Base-by-base conservation (phyloP, 2,797 vertebrate genomes). In the Sebastes jordani region DNA sequence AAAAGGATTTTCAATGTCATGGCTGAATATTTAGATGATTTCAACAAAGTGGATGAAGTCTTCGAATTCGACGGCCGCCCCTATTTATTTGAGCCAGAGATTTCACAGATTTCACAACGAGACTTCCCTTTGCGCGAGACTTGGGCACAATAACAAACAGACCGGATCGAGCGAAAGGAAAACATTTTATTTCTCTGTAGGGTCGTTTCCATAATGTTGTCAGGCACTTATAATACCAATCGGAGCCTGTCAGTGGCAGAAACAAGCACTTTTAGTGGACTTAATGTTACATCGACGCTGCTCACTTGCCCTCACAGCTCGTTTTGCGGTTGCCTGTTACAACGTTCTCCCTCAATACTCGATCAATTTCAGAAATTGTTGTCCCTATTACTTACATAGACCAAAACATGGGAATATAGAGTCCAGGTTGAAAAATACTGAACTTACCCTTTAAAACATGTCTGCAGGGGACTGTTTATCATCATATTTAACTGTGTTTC, bases 121-220 rank as follows among this genome's bases (percentile, higher is more conserved):
- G 49, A 52, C 8, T 1, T 20, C 13, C 20, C 49, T 20, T 52
- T n/a, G 20, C 1, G 8, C 0, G 2, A 20, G 2, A 52, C 46
- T 20, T 52, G 46, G 46, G 1, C 18, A 52, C 42, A 52, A 52
- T 52, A 52, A 20, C 46, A 52, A 52, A 52, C 18, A 46, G 42
- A 52, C 7, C 4, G 18, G 46, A 52, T 52, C 7, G 16, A 52
- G 46, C 3, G 4, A 52, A 52, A 52, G 46, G 7, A 52, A 52
- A 52, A 52, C 46, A 52, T 1, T 52, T 52, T 4, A 52, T 52
- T 52, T n/a, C 18, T 1, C 46, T 52, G 46, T 2, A n/a, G 46
- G 42, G 16, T 7, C 16, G 1, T 52, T 52, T 52, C 46, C 18
- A 52, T 20, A 52, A 52, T 52, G 46, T n/a, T 52, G 49, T n/a